Base-by-base conservation (phyloP, 2,797 vertebrate genomes). In the Meda fulgida region DNA sequence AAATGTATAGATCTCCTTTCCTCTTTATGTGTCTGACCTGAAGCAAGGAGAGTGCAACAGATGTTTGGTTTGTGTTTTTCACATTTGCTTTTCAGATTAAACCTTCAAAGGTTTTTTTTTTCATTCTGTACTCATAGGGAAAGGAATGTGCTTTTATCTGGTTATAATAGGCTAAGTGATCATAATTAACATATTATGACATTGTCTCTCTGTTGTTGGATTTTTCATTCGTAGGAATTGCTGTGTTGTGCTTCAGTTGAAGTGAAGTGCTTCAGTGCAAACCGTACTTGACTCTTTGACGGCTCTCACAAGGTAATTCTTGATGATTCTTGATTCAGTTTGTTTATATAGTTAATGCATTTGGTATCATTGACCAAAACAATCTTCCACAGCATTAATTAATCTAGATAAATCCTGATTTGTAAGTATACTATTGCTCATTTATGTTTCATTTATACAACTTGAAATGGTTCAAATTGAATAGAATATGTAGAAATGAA, bases 1-100 rank as follows among this genome's bases (percentile, higher is more conserved):
- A 87, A 88, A 80, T 77, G 76, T 87, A 87, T 88, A 82, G 83
- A 88, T 85, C 82, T 87, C 72, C 34, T 60, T 86, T 79, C 40
- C 6, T 75, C 18, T 63, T 34, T 81, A 66, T 67, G 51, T 67
- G 51, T 66, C 51, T 71, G 75, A 84, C 65, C 75, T 71, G 71
- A 46, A 83, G 73, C 40, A 76, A 78, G 51, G n/a, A 82, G 72
- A 58, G 38, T 78, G 75, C 63, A 84, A 69, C 65, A 84, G 48
- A 84, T 84, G 73, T 83, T 77, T 34, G 53, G 70, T 31, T n/a
- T 16, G 23, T 53, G 43, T 66, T 36, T 72, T 40, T 66, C 46
- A 76, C 60, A 63, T 29, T 72, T 40, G 46, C 48, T 70, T n/a
- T 80, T 71, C 7, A 11, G 10, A 23, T 66, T 23, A 67, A 67